Base-by-base conservation (phyloP, 2,797 vertebrate species). In the Aphelocoma californica region DNA sequence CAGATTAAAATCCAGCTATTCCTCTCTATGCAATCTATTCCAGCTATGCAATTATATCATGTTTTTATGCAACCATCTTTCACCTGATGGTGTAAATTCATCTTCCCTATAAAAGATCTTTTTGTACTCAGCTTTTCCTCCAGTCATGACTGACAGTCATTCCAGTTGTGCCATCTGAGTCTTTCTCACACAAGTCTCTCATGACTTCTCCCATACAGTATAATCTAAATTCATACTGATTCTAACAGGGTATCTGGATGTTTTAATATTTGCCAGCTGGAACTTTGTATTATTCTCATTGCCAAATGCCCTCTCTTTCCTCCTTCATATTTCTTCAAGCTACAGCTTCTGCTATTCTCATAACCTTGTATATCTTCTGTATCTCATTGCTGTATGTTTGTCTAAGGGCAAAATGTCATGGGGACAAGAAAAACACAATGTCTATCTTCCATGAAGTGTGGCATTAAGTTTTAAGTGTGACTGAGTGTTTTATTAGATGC, bases 201-300 rank as follows among this genome's bases (percentile, higher is more conserved):
- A 66, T 83, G 58, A 88, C 32, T 96, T 96, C 61, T 91, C 51
- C 85, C 50, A 36, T 91, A 75, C 29, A 75, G 26, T 75, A 56
- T 51, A 78, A 65, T 78, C 53, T 89, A 81, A 92, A 93, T 93
- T 89, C 50, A 58, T 75, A 62, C 42, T 31, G 44, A 81, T 86
- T 72, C 50, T 81, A 86, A 69, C 75, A 51, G 61, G 72, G 31
- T 94, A 93, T 57, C 42, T 87, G 57, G 47, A 29, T 88, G 81
- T 71, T 95, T 81, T 86, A 83, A 47, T 91, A 81, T 91, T 77
- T 97, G 81, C 91, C 87, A 94, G 69, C 79, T 94, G 91, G 87
- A 89, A 80, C 25, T 17, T 85, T 71, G 86, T 62, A 61, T 75
- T 92, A 45, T 79, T 83, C 44, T 72, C 44, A 38, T 48, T 88